Percentiles rank a stretch among this genome's conserved stretches.
phyloP scores from a whole-genome alignment of 2,113 vertebrate species.

The Gnathonemus longibarbis region DNA sequence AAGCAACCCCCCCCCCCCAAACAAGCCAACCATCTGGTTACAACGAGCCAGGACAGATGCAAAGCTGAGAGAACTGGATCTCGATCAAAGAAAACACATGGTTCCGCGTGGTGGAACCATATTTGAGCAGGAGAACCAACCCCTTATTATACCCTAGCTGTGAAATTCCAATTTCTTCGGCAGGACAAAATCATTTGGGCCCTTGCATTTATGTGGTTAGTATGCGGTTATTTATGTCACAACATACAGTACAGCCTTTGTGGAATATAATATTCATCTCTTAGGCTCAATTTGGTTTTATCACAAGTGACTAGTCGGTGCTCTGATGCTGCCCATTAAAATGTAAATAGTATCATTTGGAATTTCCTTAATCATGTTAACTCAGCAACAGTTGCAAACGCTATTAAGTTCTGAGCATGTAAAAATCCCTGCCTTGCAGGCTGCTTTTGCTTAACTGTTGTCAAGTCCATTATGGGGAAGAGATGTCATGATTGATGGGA shows the following conservation, averaged over 20 bases:
- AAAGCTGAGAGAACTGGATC: conserved; percentile 7
- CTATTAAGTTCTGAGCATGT: neutral
- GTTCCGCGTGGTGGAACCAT: neutral
- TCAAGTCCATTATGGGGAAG: neutral
- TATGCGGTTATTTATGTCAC: conserved; percentile 1
- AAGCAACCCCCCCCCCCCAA: neutral
- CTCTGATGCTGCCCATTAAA: neutral
- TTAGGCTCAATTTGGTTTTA: conserved; percentile 1
- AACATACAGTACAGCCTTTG: neutral
- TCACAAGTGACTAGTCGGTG: neutral
- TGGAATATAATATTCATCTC: conserved; percentile 7
- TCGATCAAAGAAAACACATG: conserved; percentile 1
- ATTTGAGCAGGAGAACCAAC: neutral
- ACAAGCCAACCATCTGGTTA: conserved; percentile 4
- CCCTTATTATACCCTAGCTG: neutral
- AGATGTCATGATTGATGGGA: neutral
- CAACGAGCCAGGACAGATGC: neutral
- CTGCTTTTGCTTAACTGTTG: neutral
- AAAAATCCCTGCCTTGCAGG: neutral
- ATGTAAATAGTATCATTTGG: neutral
- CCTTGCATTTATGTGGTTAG: neutral
- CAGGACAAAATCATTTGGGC: conserved; percentile 9
- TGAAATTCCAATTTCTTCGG: neutral
- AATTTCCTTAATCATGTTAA: conserved; percentile 3
- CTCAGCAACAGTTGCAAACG: conserved; percentile 12